Base-by-base conservation (phyloP, 2,113 vertebrate species). In the Bubalus kerabau region DNA sequence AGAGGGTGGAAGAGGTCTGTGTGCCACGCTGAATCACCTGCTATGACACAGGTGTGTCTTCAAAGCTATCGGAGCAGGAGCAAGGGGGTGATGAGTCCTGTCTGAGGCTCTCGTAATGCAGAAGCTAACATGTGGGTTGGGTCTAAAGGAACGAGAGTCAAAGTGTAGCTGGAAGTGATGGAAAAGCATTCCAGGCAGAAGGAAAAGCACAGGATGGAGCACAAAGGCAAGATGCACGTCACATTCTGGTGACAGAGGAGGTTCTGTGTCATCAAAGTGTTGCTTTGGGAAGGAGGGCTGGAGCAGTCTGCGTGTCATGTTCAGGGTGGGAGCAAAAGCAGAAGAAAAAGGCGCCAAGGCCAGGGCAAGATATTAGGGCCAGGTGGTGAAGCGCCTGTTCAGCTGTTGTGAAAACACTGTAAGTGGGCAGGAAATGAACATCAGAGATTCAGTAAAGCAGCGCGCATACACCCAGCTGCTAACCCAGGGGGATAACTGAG, bases 381-480 rank as follows among this genome's bases (percentile, higher is more conserved):
- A 91, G 94, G 88, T 94, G 62, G 40, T 71, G 8, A 76, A 89
- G 91, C 71, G 24, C 7, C 32, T 14, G 26, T 56, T 92, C 17
- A 17, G 83, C 89, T 90, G 6, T 26, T 78, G 64, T 81, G 43
- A 84, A 97, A 91, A 88, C 54, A 11, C 60, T 87, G 0, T 15
- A 62, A 59, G 50, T 6, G 89, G 87, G 76, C 95, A 96, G 91
- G 91, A 96, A 97, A 89, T 30, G 60, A 91, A 93, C 89, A 90
- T 54, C 43, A 94, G 92, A 93, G 87, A 81, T 67, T 91, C 40
- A 7, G 86, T 62, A 57, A 93, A 54, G 62, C 85, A 67, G 57
- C 46, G 12, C 87, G 62, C 46, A 62, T 90, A 90, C 54, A 78
- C 76, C 60, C 92, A 59, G 67, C 83, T 81, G 89, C 89, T 93